These are phyloP conservation scores for Actenoides hombroni DNA, from an alignment of 2,113 vertebrate genomes.

Conservation along the genomic window DNA sequence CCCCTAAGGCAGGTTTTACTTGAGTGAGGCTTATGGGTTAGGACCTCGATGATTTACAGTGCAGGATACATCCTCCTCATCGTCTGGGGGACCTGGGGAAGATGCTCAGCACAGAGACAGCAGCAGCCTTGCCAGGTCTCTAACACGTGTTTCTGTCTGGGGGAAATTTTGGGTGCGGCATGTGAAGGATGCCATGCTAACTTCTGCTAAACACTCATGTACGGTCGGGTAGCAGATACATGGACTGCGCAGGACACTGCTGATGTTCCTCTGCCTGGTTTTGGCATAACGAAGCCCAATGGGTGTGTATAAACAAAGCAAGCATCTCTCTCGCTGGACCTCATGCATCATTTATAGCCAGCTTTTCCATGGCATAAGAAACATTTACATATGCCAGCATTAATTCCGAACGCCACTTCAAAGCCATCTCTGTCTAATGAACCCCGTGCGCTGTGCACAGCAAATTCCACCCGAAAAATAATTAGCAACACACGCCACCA, in stretches of 20 bases:
- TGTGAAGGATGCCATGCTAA: neutral
- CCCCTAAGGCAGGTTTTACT: neutral
- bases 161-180: neutral
- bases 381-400: conserved; percentile 57
- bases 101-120: neutral
- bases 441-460: neutral
- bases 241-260: neutral
- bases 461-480: conserved; percentile 61
- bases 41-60: neutral
- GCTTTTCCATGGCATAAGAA: conserved; percentile 32
- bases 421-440: conserved; percentile 63
- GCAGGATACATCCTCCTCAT: neutral
- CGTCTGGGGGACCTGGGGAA: neutral
- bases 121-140: neutral
- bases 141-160: neutral
- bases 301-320: conserved; percentile 51
- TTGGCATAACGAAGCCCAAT: neutral
- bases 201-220: neutral
- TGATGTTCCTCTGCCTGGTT: neutral
- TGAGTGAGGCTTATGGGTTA: fast-evolving
- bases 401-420: conserved; percentile 60
- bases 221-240: neutral
- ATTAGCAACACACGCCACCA: conserved; percentile 52
- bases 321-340: conserved; percentile 30
- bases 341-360: conserved; percentile 63